These are phyloP conservation scores for Ephestia elutella DNA, from an alignment of 1,140 invertebrate genomes.

Conservation along the genomic window DNA sequence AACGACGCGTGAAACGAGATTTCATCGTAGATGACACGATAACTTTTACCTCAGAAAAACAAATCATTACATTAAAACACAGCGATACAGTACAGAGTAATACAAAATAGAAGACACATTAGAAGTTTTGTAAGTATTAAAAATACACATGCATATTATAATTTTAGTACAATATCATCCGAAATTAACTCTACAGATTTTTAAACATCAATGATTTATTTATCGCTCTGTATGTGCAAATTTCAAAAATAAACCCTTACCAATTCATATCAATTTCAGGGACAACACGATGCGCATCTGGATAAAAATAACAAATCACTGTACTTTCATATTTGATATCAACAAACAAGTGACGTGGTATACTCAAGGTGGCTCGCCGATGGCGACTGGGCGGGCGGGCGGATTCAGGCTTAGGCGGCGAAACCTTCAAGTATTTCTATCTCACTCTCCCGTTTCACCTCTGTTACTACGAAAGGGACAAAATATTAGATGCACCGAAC, in stretches of 20 bases:
- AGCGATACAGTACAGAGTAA: background rate
- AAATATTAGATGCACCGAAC: slow-evolving; percentile 38
- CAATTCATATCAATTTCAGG: background rate
- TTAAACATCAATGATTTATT: too few relatives aligned
- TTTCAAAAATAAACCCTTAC: background rate
- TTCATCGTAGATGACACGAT: background rate
- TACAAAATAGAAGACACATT: too few relatives aligned
- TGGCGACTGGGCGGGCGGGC: slow-evolving; percentile 67
- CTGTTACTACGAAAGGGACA: slow-evolving; percentile 28
- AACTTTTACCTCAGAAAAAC: too few relatives aligned
- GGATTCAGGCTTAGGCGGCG: slow-evolving; percentile 38
- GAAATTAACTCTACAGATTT: too few relatives aligned
- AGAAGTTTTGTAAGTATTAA: too few relatives aligned
- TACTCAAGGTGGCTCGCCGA: slow-evolving; percentile 39
- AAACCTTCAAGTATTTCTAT: slow-evolving; percentile 47
- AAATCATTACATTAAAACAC: too few relatives aligned
- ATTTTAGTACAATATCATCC: too few relatives aligned
- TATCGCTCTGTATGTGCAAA: too few relatives aligned
- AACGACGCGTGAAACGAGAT: slow-evolving; percentile 14
- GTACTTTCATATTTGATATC: background rate
- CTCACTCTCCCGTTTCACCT: slow-evolving; percentile 34
- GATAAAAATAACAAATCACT: background rate
- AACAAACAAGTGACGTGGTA: slow-evolving; percentile 18
- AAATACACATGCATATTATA: too few relatives aligned
- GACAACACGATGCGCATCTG: background rate